These are phyloP conservation scores for Pipistrellus pipistrellus DNA, from an alignment of 2,797 vertebrate genomes.

Conservation along the genomic window DNA sequence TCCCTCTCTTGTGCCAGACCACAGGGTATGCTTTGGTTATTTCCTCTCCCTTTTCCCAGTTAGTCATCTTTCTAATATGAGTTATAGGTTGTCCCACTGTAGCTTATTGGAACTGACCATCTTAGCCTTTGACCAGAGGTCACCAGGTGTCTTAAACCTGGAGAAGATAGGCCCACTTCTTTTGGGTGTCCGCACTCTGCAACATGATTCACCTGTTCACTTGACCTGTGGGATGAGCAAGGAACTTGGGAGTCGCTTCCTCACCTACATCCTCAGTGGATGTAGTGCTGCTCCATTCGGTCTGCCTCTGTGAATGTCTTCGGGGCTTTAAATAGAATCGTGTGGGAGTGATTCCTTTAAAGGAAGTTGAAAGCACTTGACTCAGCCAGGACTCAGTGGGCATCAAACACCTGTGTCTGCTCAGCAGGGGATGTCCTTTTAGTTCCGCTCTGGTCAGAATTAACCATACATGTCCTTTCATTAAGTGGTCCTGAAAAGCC, in stretches of 20 bases:
- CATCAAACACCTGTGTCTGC: conserved; percentile 72
- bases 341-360: conserved; percentile 60
- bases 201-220: not conserved
- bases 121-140: not conserved
- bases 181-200: not conserved
- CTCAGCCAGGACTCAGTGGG: conserved; percentile 29
- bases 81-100: not conserved
- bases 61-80: too few relatives aligned
- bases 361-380: conserved; percentile 68
- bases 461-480: conserved; percentile 71
- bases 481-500: conserved; percentile 76
- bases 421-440: conserved; percentile 49
- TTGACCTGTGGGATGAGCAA: not conserved
- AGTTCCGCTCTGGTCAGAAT: conserved; percentile 59
- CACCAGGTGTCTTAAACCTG: not conserved
- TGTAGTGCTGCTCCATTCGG: not conserved
- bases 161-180: not conserved
- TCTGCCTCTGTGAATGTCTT: conserved; percentile 56
- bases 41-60: not conserved
- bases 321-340: conserved; percentile 72
- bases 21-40: not conserved
- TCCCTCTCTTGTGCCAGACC: not conserved
- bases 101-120: not conserved
- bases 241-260: not conserved
- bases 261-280: not conserved